These are phyloP conservation scores for Lerista edwardsae DNA, from an alignment of 2,797 vertebrate genomes.

Conservation along the genomic window DNA sequence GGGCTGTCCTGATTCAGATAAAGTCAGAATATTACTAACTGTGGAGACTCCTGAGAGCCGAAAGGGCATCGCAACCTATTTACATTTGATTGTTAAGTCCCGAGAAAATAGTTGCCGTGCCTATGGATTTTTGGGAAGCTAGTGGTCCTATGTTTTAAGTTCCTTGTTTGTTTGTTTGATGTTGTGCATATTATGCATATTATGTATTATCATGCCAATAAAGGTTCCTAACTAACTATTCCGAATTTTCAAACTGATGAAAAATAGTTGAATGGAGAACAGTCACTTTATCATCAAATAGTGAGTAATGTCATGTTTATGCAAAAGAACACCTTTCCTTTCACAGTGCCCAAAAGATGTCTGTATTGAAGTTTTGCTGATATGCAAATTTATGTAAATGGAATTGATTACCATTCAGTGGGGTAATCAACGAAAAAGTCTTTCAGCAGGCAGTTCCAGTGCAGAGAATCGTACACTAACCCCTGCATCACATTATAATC, in stretches of 20 bases:
- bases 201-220: too few relatives aligned
- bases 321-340: neutral
- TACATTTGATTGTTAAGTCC: too few relatives aligned
- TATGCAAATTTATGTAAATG: neutral
- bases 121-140: too few relatives aligned
- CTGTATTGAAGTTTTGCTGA: neutral
- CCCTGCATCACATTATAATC: slow-evolving; percentile 21
- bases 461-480: slow-evolving; percentile 33
- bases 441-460: neutral
- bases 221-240: too few relatives aligned
- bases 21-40: too few relatives aligned
- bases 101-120: too few relatives aligned
- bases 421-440: neutral
- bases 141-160: too few relatives aligned
- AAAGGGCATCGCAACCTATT: too few relatives aligned
- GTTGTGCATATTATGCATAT: too few relatives aligned
- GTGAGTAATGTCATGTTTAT: neutral
- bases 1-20: too few relatives aligned
- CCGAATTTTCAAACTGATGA: neutral
- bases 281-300: neutral
- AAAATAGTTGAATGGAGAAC: neutral
- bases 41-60: too few relatives aligned
- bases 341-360: neutral
- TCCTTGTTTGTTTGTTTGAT: too few relatives aligned
- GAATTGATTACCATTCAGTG: neutral